Base-by-base conservation (phyloP, 2,797 vertebrate genomes). In the Tolypeutes matacus region DNA sequence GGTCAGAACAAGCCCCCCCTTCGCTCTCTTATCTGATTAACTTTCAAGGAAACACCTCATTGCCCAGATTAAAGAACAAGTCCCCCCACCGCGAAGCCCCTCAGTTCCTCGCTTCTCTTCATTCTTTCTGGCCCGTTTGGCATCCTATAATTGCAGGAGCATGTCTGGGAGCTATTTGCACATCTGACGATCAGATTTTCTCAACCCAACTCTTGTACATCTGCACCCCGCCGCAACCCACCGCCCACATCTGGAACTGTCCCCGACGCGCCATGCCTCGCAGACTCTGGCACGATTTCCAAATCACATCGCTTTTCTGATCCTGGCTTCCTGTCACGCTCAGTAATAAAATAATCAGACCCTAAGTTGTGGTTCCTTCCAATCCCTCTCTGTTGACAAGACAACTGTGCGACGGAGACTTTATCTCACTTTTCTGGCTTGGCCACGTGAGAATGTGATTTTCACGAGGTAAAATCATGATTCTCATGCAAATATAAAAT, bases 121-220 rank as follows among this genome's bases (percentile, higher is more conserved):
- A 0, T 49, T n/a, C 94, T 97, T 58, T 87, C 86, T 95, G 94
- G 11, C 13, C 0, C 84, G 95, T 94, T 94, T 23, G 72, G 88
- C 81, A 64, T 86, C 1, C 0, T 1, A 60, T 80, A 60, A 90
- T 89, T 78, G 77, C 58, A 76, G 58, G 78, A 70, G 82, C 27
- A 1, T 21, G 96, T 69, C 97, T 94, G 94, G 51, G 34, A 97
- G 96, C 49, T n/a, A 91, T 96, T 96, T 90, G 86, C 92, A 93
- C 94, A 70, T 93, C 96, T 95, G 96, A 97, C 46, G 3, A 3
- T 65, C 72, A 0, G 95, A 82, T 96, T 97, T 95, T 87, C 94
- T 94, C 83, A 51, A 77, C 80, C 46, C 80, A 10, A 5, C 58
- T 31, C 69, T 65, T 18, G 34, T 29, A 39, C 34, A 9, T 25